Evolutionary conservation across 2,113 vertebrate genomes (phyloP).

Genomic region (Euleptes europaea): DNA sequence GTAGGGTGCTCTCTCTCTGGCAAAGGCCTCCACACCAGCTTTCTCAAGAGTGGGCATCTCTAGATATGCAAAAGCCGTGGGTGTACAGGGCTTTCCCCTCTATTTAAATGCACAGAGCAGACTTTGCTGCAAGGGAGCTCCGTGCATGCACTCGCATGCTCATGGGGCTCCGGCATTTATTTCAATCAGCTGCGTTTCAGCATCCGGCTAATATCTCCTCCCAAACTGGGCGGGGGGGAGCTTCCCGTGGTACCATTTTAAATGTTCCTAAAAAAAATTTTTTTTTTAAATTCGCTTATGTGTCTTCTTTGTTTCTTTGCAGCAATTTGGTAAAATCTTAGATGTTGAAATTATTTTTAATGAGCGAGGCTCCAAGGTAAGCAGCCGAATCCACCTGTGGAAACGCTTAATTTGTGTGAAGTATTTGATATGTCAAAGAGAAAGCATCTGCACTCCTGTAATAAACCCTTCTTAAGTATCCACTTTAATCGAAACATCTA

Average conservation of each 20-base stretch:
- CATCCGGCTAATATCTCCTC: background rate
- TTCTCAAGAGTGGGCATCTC: no score
- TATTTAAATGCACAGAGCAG: no score
- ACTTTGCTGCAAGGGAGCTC: no score
- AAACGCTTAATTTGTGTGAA: slow-evolving; percentile 39
- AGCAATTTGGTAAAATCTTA: slow-evolving; percentile 98
- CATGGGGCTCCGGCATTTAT: fast-evolving
- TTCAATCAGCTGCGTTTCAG: background rate
- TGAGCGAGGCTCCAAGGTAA: slow-evolving; percentile 93
- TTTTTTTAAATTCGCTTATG: slow-evolving; percentile 58
- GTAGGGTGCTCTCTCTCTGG: no score
- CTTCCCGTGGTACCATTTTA: background rate
- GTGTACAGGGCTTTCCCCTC: no score
- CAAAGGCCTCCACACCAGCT: no score
- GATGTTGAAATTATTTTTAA: slow-evolving; percentile 98
- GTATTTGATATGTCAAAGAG: slow-evolving; percentile 40
- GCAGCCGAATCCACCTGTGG: slow-evolving; percentile 67
- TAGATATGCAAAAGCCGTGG: no score
- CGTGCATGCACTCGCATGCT: no score
- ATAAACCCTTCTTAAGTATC: slow-evolving; percentile 34
- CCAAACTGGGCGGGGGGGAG: background rate
- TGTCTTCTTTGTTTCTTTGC: slow-evolving; percentile 80
- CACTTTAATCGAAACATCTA: slow-evolving; percentile 20
- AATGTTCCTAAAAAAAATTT: background rate
- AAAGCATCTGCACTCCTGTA: slow-evolving; percentile 75